Evolutionary conservation across 2,888 invertebrate species (phyloP).

Genomic region (Xylota sylvarum): DNA sequence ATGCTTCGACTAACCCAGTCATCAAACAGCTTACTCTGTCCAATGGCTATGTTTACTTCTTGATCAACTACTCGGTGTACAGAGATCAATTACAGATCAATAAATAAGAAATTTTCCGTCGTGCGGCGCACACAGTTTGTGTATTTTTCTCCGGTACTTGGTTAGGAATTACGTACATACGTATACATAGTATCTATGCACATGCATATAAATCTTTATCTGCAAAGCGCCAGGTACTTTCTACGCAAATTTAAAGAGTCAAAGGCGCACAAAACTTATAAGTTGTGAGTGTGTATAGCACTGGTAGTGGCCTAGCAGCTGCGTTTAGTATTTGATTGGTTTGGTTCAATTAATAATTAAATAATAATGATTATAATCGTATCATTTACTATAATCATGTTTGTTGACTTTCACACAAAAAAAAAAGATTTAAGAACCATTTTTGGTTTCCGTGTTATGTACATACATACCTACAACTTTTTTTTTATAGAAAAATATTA

Average conservation of each 20-base stretch:
- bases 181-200: no score
- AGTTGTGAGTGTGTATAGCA: constrained; percentile 6
- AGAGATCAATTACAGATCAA: constrained; percentile 69
- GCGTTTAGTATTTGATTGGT: not conserved
- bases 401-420: not conserved
- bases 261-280: constrained; percentile 6
- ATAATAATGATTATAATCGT: not conserved
- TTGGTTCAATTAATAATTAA: not conserved
- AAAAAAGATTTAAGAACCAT: not conserved
- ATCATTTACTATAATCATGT: not conserved
- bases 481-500: no score
- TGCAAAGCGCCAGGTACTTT: constrained; percentile 37
- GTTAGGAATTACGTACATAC: not conserved
- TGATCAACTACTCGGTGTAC: constrained; percentile 25
- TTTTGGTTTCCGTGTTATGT: no score
- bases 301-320: not conserved
- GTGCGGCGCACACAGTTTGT: constrained; percentile 35
- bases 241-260: constrained; percentile 46
- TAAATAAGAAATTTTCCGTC: constrained; percentile 66
- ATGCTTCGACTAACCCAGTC: constrained; percentile 36
- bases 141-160: constrained; percentile 19
- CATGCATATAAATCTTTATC: not conserved
- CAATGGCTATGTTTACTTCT: constrained; percentile 6
- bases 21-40: constrained; percentile 32
- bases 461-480: no score